Base-by-base conservation (phyloP, 2,113 vertebrate genomes). In the Hoplias malabaricus region DNA sequence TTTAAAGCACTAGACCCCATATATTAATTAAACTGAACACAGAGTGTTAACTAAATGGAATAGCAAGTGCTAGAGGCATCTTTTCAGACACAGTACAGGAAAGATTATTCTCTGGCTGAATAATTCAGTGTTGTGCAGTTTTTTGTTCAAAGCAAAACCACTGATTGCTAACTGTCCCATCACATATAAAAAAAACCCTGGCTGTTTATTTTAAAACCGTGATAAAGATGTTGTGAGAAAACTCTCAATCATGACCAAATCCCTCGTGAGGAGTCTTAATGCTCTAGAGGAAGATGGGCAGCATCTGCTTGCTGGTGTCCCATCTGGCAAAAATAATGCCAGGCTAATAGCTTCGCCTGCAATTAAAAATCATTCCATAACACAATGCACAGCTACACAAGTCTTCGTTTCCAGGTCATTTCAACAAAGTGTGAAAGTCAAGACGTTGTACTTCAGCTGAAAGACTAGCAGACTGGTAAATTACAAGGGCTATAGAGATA, bases 261-360 rank as follows among this genome's bases (percentile, higher is more conserved):
- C 72, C 46, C 73, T 67, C 25, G 57, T 31, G 62, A 67, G 48
- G 29, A 34, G 16, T 36, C 50, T 57, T 36, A 36, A 66, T 2
- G 65, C 21, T 4, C n/a, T 46, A 34, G 34, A 75, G 56, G 4
- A 69, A 9, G 5, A 6, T 2, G 38, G 9, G 29, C 38, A 66
- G 42, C 57, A 71, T 79, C 77, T 73, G 61, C 31, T 62, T 54
- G 29, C 46, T 33, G 46, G 31, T 31, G 48, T 38, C 73, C 62
- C 67, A 69, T 69, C 36, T 76, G 61, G 54, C 53, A 54, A 81
- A n/a, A 54, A 68, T 73, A 48, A 81, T 14, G 65, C 25, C 3
- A 50, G 62, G n/a, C 34, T 59, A 73, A 68, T 68, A 63, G 63
- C n/a, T 13, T 21, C 34, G 16, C 21, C 65, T 59, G 40, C 10